Conservation (phyloP, 2,888 invertebrate species). For the Dinocampus coccinellae region DNA sequence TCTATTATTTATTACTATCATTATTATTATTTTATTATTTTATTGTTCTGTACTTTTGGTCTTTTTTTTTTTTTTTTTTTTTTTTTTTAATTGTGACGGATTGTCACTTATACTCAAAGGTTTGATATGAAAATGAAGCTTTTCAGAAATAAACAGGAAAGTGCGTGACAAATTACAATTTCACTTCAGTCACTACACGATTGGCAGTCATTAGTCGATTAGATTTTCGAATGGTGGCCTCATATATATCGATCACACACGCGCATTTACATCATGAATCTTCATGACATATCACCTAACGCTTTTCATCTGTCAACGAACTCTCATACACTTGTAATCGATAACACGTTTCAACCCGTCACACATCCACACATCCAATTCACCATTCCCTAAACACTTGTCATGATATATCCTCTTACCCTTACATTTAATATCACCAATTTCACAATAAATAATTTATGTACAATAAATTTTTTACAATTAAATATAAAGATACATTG, state of each 20-base stretch:
- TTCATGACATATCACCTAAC: conserved; percentile 35
- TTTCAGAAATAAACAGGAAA: conserved; percentile 10
- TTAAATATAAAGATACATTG: too few relatives aligned
- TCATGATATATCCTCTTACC: too few relatives aligned
- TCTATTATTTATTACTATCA: too few relatives aligned
- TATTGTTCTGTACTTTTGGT: too few relatives aligned
- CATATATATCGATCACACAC: conserved; percentile 54
- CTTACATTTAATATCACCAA: neutral
- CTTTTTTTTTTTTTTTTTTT: too few relatives aligned
- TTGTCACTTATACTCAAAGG: neutral
- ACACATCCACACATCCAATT: neutral
- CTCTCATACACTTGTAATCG: conserved; percentile 14
- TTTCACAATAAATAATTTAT: neutral
- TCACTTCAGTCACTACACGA: conserved; percentile 37
- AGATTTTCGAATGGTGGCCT: conserved; percentile 52
- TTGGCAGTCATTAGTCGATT: conserved; percentile 62
- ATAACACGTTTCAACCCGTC: conserved; percentile 19
- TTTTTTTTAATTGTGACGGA: conserved; percentile 20
- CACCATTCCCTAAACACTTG: neutral
- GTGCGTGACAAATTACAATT: conserved; percentile 38
- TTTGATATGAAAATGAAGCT: conserved; percentile 11
- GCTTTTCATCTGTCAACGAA: conserved; percentile 37
- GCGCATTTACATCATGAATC: conserved; percentile 38
- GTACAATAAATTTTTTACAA: neutral
- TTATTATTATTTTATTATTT: too few relatives aligned